Evolutionary conservation across 1,140 invertebrate genomes (phyloP).

Genomic region (Sinella curviseta): DNA sequence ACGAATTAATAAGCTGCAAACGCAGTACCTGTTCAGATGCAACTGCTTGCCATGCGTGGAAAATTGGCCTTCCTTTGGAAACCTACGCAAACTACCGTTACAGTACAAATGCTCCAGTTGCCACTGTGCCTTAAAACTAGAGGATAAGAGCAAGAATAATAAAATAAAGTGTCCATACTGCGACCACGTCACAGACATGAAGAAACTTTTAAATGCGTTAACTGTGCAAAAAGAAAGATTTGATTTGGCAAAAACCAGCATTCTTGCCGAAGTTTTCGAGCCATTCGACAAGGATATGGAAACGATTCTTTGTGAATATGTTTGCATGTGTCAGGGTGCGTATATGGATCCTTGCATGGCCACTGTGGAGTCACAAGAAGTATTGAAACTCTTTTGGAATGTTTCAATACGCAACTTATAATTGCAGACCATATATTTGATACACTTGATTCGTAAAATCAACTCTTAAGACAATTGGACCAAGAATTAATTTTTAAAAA

Average conservation of each 20-base stretch:
- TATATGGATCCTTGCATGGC: background rate
- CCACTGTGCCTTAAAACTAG: background rate
- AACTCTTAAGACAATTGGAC: no score
- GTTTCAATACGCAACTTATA: background rate
- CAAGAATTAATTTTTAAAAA: no score
- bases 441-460: no score
- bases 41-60: constrained; percentile 60
- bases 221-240: constrained; percentile 23
- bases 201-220: constrained; percentile 29
- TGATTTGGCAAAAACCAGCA: constrained; percentile 9
- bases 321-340: background rate
- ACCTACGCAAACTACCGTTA: background rate
- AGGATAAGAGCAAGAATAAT: background rate
- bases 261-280: constrained; percentile 1
- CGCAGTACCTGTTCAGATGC: constrained; percentile 64
- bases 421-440: no score
- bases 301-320: background rate
- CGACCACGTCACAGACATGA: constrained; percentile 14
- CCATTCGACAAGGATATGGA: constrained; percentile 20
- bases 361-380: constrained; percentile 39
- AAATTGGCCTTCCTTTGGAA: constrained; percentile 56
- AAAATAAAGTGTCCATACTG: constrained; percentile 28
- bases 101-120: constrained; percentile 8
- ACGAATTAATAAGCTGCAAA: constrained; percentile 56
- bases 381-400: constrained; percentile 44